Conservation (phyloP, 2,113 vertebrate species). For the Pseudonaja textilis region DNA sequence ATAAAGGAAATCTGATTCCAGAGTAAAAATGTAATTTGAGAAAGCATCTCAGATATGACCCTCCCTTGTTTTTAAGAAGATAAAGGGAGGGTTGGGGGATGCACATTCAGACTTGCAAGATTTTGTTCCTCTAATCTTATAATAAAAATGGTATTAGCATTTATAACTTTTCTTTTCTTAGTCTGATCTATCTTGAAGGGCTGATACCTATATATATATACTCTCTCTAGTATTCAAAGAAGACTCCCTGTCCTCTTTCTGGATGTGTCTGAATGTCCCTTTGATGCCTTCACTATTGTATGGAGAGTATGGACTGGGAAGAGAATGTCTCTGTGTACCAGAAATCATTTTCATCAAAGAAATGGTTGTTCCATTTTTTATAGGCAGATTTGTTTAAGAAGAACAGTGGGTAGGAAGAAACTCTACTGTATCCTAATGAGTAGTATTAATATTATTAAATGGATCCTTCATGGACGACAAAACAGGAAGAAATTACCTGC, state of each 20-base stretch:
- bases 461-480: slow-evolving; percentile 11
- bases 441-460: slow-evolving; percentile 14
- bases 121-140: background rate
- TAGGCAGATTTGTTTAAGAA: slow-evolving; percentile 10
- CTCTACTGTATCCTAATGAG: slow-evolving; percentile 14
- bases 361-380: background rate
- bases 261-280: background rate
- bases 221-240: background rate
- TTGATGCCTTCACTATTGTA: background rate
- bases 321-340: background rate
- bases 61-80: background rate
- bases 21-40: background rate
- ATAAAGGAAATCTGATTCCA: background rate
- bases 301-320: background rate
- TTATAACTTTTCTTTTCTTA: background rate
- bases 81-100: background rate
- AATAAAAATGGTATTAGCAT: background rate
- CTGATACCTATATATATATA: background rate
- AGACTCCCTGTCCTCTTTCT: background rate
- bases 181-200: background rate
- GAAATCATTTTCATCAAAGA: slow-evolving; percentile 3
- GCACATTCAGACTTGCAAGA: background rate
- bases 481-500: slow-evolving; percentile 8
- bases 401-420: slow-evolving; percentile 2
- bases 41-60: background rate